Percentiles rank a stretch among this genome's conserved stretches.
Evolutionary conservation across 2,113 vertebrate species (phyloP).

Genomic region (Podilymbus podiceps): DNA sequence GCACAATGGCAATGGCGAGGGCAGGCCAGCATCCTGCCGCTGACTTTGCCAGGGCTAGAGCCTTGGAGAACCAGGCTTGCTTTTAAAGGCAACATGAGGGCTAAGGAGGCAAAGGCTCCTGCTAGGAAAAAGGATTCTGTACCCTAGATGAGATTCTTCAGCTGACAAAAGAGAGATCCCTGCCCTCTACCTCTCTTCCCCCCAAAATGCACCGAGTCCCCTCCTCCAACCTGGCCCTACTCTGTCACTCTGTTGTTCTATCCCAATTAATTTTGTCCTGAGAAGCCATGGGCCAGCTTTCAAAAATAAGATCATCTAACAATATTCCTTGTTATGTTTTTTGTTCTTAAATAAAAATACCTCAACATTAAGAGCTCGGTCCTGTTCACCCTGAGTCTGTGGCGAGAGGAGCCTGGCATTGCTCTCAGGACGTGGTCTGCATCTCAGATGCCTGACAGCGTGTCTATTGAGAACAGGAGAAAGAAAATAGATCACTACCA

Average conservation of each 20-base stretch:
- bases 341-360: background rate
- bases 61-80: background rate
- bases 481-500: background rate
- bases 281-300: background rate
- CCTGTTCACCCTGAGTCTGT: background rate
- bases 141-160: background rate
- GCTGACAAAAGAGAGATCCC: background rate
- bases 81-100: background rate
- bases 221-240: background rate
- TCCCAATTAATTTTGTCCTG: background rate
- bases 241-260: fast-evolving
- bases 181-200: background rate
- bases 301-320: background rate
- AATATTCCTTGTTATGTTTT: background rate
- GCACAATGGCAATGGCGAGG: background rate
- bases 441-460: background rate
- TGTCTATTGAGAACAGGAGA: background rate
- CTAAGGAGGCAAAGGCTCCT: background rate
- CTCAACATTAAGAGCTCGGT: background rate
- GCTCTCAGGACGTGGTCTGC: background rate
- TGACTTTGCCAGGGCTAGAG: background rate
- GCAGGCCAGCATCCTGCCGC: background rate
- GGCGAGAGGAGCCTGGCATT: background rate
- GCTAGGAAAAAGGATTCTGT: background rate
- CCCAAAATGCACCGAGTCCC: background rate